A percentile compares a stretch with the other conserved stretches of the same genome.
These are phyloP conservation scores for Calephelis nemesis DNA, from an alignment of 1,140 invertebrate species.

Conservation along the genomic window DNA sequence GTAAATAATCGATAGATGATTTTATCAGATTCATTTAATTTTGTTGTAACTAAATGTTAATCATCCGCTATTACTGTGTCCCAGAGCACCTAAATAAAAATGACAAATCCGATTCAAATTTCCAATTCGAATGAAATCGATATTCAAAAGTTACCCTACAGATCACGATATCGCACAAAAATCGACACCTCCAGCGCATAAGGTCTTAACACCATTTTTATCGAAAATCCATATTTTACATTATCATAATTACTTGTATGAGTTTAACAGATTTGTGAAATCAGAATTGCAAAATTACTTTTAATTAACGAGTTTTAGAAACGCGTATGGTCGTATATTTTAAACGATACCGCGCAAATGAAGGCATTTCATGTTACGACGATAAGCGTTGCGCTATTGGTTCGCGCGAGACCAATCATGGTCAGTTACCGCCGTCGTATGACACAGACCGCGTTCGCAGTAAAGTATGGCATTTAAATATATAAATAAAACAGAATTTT, in stretches of 20 bases:
- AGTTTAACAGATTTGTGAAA: neutral
- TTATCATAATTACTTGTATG: neutral
- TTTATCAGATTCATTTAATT: too few relatives aligned
- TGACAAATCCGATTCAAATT: too few relatives aligned
- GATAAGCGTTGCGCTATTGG: neutral
- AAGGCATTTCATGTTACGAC: neutral
- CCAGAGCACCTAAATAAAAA: too few relatives aligned
- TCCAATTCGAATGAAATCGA: too few relatives aligned
- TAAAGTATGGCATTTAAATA: neutral
- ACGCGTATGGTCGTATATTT: neutral
- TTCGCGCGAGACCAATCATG: neutral
- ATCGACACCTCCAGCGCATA: too few relatives aligned
- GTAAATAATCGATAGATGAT: too few relatives aligned
- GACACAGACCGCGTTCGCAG: neutral
- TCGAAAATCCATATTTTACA: too few relatives aligned
- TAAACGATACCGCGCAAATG: neutral
- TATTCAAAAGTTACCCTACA: too few relatives aligned
- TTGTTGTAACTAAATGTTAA: too few relatives aligned
- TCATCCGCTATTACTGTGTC: too few relatives aligned
- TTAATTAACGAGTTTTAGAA: neutral
- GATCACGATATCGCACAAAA: too few relatives aligned
- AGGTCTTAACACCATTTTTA: too few relatives aligned
- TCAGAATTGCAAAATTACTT: slow-evolving; percentile 1
- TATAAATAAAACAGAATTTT: neutral
- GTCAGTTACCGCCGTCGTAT: slow-evolving; percentile 4